Evolutionary conservation across 2,888 invertebrate species (phyloP).

Genomic region (Laspeyria flexula): DNA sequence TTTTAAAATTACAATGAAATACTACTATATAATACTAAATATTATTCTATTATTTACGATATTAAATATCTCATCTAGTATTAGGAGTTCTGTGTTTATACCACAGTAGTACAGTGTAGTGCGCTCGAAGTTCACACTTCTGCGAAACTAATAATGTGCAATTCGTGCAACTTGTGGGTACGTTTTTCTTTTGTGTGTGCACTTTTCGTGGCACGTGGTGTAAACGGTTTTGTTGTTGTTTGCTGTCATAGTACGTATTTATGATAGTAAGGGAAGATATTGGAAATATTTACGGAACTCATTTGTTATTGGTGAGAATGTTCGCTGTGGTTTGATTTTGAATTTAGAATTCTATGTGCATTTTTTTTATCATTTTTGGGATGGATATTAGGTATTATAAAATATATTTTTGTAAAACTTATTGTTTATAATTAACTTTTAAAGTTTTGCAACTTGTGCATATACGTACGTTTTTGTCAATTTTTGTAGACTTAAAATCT

Average conservation of each 20-base stretch:
- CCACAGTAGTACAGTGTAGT: slow-evolving; percentile 51
- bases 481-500: too few relatives aligned
- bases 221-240: slow-evolving; percentile 49
- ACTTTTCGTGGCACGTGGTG: slow-evolving; percentile 53
- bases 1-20: too few relatives aligned
- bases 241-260: slow-evolving; percentile 42
- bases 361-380: too few relatives aligned
- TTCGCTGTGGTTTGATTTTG: neutral
- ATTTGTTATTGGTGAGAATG: slow-evolving; percentile 9
- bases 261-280: slow-evolving; percentile 39
- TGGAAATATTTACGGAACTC: slow-evolving; percentile 30
- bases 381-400: too few relatives aligned
- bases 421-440: too few relatives aligned
- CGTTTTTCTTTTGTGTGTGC: slow-evolving; percentile 43
- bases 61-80: slow-evolving; percentile 2
- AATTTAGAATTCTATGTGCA: neutral
- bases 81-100: neutral
- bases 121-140: slow-evolving; percentile 43
- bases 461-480: too few relatives aligned
- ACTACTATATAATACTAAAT: too few relatives aligned
- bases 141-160: slow-evolving; percentile 66
- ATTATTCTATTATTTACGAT: too few relatives aligned
- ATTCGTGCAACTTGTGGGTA: slow-evolving; percentile 42
- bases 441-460: too few relatives aligned
- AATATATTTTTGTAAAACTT: too few relatives aligned